Conservation (phyloP, 2,888 invertebrate genomes). For the Eilema depressum region DNA sequence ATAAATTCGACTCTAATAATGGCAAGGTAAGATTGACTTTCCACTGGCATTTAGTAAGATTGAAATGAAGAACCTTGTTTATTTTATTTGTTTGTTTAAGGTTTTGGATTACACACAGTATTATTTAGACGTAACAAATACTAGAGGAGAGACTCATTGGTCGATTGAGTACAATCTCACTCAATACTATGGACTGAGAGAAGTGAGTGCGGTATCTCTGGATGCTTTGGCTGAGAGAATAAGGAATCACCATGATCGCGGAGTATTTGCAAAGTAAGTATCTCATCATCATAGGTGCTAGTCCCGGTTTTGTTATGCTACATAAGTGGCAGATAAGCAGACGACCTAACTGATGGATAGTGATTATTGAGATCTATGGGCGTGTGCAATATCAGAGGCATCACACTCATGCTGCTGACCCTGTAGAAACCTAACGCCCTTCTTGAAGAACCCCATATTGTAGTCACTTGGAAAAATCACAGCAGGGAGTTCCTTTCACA, state of each 20-base stretch:
- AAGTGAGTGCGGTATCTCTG: slow-evolving; percentile 92
- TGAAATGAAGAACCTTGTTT: neutral
- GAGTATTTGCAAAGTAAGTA: slow-evolving; percentile 91
- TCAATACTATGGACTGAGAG: slow-evolving; percentile 92
- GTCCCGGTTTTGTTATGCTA: too few species aligned
- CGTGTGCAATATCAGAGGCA: too few species aligned
- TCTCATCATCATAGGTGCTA: neutral
- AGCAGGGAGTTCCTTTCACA: too few species aligned
- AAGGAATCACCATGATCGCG: slow-evolving; percentile 89
- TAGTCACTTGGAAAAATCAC: too few species aligned
- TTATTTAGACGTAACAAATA: slow-evolving; percentile 93
- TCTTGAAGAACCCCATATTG: too few species aligned
- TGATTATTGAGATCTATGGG: too few species aligned
- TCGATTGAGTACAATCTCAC: slow-evolving; percentile 94
- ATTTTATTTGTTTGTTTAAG: slow-evolving; percentile 72
- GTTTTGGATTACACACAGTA: slow-evolving; percentile 96
- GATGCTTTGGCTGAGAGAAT: slow-evolving; percentile 94
- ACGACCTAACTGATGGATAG: too few species aligned
- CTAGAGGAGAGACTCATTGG: slow-evolving; percentile 92
- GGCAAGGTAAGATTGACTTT: slow-evolving; percentile 89
- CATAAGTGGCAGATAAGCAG: too few species aligned
- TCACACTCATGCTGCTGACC: too few species aligned
- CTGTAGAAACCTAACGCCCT: too few species aligned
- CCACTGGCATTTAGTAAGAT: neutral
- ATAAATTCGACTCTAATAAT: slow-evolving; percentile 95